Base-by-base conservation (phyloP, 2,888 invertebrate genomes). In the Rhogogaster chlorosoma region DNA sequence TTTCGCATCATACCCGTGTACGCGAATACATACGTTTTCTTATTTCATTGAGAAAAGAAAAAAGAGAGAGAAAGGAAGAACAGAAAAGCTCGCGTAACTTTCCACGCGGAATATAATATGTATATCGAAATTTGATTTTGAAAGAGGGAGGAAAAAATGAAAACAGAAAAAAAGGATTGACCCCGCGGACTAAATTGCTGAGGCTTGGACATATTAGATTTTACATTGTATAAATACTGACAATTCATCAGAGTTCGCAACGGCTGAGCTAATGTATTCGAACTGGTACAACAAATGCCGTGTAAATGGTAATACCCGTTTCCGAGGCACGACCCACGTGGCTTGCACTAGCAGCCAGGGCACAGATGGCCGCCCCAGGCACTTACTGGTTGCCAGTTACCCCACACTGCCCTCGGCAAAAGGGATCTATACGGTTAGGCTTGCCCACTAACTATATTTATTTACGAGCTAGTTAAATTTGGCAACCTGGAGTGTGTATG, bases 361-460 rank as follows among this genome's bases (percentile, higher is more conserved):
- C 93, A 93, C 93, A 93, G 93, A 93, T 93, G 93, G 93, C 91
- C 92, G 93, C 93, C 93, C 90, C 88, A 90, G 92, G 93, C 92
- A 93, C 92, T 93, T 93, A 92, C 92, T 91, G 92, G 92, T 91
- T 91, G 90, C 91, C 90, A 90, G 86, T 84, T 85, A 67, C 80
- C 84, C 85, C 83, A 82, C 84, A 61, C 85, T 67, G 84, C 70
- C 85, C 86, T 84, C 84, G 91, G 91, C 91, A 91, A 92, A 92
- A 91, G 91, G 91, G 91, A 92, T 92, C 92, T 88, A 89, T 86
- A 88, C 89, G 90, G 90, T 90, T 90, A 88, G 89, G 89, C 90
- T 90, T 61, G 89, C 90, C 90, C 90, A 90, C 92, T 93, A 92
- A 92, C 91, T 92, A 90, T 93, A 93, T 93, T 93, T 93, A 93